phyloP scores from a whole-genome alignment of 2,113 vertebrate species.

The Epinephelus fuscoguttatus region DNA sequence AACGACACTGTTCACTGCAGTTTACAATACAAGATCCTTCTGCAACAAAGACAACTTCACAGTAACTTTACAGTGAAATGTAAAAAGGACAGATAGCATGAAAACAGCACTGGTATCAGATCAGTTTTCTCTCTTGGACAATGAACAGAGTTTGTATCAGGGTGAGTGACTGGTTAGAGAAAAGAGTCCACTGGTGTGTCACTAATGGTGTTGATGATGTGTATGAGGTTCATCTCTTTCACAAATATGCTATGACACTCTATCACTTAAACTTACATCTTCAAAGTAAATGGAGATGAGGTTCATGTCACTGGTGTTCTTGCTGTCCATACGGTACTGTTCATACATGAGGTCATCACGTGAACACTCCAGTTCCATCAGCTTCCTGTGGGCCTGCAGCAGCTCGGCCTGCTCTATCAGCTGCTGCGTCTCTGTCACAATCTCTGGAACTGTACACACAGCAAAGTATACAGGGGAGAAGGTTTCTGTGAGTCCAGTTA shows the following conservation, averaged over 20 bases:
- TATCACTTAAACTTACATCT: slow-evolving; percentile 61
- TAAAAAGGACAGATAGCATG: too few relatives aligned
- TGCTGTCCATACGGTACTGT: slow-evolving; percentile 97
- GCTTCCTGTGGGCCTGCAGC: slow-evolving; percentile 93
- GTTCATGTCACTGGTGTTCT: slow-evolving; percentile 93
- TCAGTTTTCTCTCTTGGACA: not conserved
- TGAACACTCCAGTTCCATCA: slow-evolving; percentile 97
- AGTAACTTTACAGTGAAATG: too few relatives aligned
- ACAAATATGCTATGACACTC: not conserved
- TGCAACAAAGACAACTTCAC: too few relatives aligned
- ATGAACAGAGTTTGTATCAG: not conserved
- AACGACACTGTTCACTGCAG: too few relatives aligned
- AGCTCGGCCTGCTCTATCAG: slow-evolving; percentile 93
- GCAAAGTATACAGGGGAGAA: not conserved
- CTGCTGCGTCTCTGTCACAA: slow-evolving; percentile 91
- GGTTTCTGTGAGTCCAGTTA: not conserved
- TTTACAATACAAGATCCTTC: too few relatives aligned
- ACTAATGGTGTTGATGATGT: not conserved
- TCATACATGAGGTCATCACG: slow-evolving; percentile 97
- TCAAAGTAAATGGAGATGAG: slow-evolving; percentile 95
- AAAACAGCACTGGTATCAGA: not conserved
- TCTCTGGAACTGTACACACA: slow-evolving; percentile 91
- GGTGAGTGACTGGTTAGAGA: not conserved
- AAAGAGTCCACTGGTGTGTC: not conserved
- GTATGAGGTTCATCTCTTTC: not conserved